Conservation (phyloP, 1,140 invertebrate genomes). For the Arion vulgaris region DNA sequence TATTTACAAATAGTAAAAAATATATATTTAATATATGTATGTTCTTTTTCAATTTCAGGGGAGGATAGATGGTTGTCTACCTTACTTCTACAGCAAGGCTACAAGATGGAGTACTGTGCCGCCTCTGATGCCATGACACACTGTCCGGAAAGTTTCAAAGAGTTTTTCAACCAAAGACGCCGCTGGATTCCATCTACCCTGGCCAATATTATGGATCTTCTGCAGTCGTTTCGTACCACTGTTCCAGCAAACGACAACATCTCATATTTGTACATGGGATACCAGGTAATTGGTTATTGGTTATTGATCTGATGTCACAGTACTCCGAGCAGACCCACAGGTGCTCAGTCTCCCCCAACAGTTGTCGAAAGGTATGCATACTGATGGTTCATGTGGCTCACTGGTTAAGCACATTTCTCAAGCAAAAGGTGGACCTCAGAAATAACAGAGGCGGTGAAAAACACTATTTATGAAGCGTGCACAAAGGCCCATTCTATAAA, state of each 20-base stretch:
- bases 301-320: background rate
- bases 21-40: no score
- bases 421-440: no score
- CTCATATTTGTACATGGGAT: slow-evolving; percentile 76
- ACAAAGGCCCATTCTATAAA: no score
- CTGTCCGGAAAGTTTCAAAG: slow-evolving; percentile 75
- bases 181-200: slow-evolving; percentile 80
- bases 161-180: slow-evolving; percentile 75
- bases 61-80: slow-evolving; percentile 80
- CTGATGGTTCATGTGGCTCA: no score
- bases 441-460: no score
- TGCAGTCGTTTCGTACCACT: slow-evolving; percentile 75
- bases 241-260: slow-evolving; percentile 78
- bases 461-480: no score
- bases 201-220: slow-evolving; percentile 79
- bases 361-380: no score
- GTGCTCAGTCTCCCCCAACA: no score
- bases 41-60: slow-evolving; percentile 65
- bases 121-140: slow-evolving; percentile 79
- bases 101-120: slow-evolving; percentile 79
- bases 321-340: no score
- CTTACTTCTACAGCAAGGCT: slow-evolving; percentile 77
- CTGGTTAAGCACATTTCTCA: no score
- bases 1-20: no score
- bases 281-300: slow-evolving; percentile 53